Evolutionary conservation across 2,113 vertebrate species (phyloP).

Genomic region (Alethe castanea): DNA sequence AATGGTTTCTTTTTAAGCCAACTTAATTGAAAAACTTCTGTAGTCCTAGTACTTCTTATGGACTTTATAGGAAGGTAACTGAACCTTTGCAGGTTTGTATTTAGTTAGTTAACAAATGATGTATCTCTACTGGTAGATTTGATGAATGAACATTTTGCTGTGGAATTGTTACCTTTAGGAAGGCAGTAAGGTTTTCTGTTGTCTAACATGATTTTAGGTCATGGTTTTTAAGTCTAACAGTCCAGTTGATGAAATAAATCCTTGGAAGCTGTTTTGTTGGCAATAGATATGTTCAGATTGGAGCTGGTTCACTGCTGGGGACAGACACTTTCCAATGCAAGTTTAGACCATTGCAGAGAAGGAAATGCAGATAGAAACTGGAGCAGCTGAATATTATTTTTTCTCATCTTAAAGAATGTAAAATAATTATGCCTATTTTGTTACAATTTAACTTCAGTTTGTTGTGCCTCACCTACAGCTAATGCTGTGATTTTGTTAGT

Average conservation of each 20-base stretch:
- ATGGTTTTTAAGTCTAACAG: neutral
- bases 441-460: neutral
- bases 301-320: neutral
- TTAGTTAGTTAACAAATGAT: neutral
- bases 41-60: neutral
- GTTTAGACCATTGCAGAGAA: rapidly evolving
- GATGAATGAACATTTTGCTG: neutral
- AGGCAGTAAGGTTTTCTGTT: neutral
- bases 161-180: neutral
- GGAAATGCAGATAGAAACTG: neutral
- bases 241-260: neutral
- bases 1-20: neutral
- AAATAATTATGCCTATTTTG: neutral
- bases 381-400: neutral
- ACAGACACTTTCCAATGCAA: neutral
- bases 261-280: neutral
- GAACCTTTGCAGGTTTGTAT: neutral
- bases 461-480: neutral
- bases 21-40: neutral
- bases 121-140: neutral
- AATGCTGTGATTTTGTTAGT: neutral
- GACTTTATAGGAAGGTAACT: neutral
- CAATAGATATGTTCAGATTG: neutral
- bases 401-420: neutral
- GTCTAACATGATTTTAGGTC: neutral